Conservation (phyloP, 2,888 invertebrate genomes). For the Balanococcus diminutus region DNA sequence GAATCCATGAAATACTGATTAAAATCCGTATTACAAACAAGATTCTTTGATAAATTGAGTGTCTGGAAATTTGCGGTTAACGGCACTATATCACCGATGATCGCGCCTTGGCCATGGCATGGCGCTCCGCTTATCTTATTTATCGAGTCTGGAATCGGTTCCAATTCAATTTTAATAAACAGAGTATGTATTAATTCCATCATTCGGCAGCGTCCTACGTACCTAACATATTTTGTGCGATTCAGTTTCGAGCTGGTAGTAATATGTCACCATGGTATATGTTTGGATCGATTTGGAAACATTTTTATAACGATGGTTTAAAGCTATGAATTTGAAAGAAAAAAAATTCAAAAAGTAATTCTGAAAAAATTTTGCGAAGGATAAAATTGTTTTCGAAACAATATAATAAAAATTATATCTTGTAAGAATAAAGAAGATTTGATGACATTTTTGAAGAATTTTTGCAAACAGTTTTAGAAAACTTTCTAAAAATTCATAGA, state of each 20-base stretch:
- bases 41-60: constrained; percentile 47
- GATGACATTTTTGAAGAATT: no score
- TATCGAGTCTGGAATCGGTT: constrained; percentile 23
- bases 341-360: no score
- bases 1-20: constrained; percentile 47
- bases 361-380: no score
- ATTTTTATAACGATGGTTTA: no score
- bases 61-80: constrained; percentile 43
- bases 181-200: constrained; percentile 15
- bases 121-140: constrained; percentile 4
- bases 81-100: constrained; percentile 34
- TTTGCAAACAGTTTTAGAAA: no score
- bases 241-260: background rate
- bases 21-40: constrained; percentile 44
- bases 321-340: no score
- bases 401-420: no score
- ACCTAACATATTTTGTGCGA: no score
- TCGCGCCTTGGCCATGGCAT: background rate
- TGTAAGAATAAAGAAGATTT: no score
- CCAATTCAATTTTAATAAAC: constrained; percentile 46
- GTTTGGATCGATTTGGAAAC: background rate
- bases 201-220: background rate
- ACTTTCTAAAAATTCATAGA: no score
- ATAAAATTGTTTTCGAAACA: no score
- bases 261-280: background rate